phyloP scores from a whole-genome alignment of 2,113 vertebrate genomes.

The Microcebus lehilahytsara region DNA sequence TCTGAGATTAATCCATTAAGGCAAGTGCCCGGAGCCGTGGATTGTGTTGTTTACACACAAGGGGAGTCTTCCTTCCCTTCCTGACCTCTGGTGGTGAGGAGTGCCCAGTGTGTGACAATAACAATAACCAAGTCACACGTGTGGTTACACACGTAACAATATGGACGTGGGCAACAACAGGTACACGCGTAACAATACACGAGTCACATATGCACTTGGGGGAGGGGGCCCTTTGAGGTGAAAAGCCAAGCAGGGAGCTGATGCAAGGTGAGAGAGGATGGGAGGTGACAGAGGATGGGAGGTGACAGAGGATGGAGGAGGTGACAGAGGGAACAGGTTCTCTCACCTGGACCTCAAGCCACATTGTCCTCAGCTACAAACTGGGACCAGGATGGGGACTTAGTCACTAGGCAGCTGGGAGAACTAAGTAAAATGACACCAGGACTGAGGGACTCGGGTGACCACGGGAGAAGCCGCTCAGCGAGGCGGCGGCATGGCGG shows the following conservation, averaged over 20 bases:
- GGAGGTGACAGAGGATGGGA: no score
- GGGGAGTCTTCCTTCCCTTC: not conserved
- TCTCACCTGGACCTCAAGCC: not conserved
- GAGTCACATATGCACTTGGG: not conserved
- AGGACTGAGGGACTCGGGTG: not conserved
- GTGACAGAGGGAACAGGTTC: fast-evolving
- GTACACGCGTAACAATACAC: not conserved
- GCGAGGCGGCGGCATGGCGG: no score
- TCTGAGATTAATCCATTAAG: not conserved
- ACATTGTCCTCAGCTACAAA: not conserved
- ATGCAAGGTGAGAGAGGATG: fast-evolving
- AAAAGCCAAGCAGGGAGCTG: not conserved
- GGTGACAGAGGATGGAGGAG: no score
- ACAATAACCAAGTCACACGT: not conserved
- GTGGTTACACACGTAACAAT: not conserved
- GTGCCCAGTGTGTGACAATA: no score
- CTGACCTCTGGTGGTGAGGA: not conserved
- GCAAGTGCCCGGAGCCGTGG: not conserved
- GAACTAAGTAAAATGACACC: fast-evolving
- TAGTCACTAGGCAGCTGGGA: not conserved
- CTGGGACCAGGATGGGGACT: no score
- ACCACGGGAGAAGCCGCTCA: fast-evolving
- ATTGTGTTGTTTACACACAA: not conserved
- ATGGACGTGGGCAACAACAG: not conserved
- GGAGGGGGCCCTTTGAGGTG: not conserved